Evolutionary conservation across 1,140 invertebrate species (phyloP).

Genomic region (Psilanteris sp.): DNA sequence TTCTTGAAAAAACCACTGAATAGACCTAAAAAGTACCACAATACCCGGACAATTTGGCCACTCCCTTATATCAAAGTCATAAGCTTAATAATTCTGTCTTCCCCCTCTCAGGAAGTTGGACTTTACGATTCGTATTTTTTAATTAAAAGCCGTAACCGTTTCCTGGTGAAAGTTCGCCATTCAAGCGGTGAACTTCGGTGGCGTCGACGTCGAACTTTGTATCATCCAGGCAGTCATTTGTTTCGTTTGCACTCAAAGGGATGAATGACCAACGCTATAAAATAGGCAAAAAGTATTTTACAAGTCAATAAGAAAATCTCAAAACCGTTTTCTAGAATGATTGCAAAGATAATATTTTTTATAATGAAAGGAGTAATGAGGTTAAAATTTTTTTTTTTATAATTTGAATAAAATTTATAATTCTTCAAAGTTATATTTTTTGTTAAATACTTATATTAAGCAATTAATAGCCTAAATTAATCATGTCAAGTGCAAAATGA

Average conservation of each 20-base stretch:
- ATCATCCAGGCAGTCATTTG: slow-evolving; percentile 33
- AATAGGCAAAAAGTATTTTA: not conserved
- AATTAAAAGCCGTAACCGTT: slow-evolving; percentile 46
- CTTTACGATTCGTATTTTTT: slow-evolving; percentile 35
- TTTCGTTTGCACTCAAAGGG: slow-evolving; percentile 42
- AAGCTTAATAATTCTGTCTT: slow-evolving; percentile 23
- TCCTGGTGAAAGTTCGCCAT: slow-evolving; percentile 26
- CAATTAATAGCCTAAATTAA: too few relatives aligned
- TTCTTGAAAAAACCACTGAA: not conserved
- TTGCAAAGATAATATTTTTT: too few relatives aligned
- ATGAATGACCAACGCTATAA: slow-evolving; percentile 27
- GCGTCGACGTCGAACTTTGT: slow-evolving; percentile 21
- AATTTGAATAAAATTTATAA: too few relatives aligned
- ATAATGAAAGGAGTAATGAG: too few relatives aligned
- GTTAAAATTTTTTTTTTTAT: too few relatives aligned
- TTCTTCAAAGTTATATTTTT: too few relatives aligned
- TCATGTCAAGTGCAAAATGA: too few relatives aligned
- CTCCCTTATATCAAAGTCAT: slow-evolving; percentile 9
- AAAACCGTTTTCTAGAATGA: not conserved
- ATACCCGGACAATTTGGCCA: slow-evolving; percentile 9
- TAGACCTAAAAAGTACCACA: slow-evolving; percentile 3
- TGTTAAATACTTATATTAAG: too few relatives aligned
- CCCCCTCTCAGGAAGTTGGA: slow-evolving; percentile 1
- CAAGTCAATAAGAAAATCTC: slow-evolving; percentile 9
- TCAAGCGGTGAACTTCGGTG: slow-evolving; percentile 21